phyloP scores from a whole-genome alignment of 2,113 vertebrate genomes.

The Plestiodon gilberti region DNA sequence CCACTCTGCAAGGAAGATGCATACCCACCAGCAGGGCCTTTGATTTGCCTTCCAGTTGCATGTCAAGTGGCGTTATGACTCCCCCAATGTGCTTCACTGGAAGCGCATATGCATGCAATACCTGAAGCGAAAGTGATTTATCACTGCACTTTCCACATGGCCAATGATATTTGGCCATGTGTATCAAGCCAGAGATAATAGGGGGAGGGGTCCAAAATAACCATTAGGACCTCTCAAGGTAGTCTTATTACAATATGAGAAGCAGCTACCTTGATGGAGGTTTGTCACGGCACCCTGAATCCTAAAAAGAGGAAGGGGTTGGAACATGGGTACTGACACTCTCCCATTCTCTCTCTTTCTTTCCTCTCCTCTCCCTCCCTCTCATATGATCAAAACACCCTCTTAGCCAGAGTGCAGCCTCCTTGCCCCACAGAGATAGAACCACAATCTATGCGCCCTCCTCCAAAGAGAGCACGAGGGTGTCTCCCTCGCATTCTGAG shows the following conservation, averaged over 20 bases:
- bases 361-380: slow-evolving; percentile 13
- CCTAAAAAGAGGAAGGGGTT: slow-evolving; percentile 14
- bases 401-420: slow-evolving; percentile 6
- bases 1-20: background rate
- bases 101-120: background rate
- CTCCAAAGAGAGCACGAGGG: background rate
- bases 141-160: background rate
- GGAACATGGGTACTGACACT: slow-evolving; percentile 42
- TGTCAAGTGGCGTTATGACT: background rate
- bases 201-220: background rate
- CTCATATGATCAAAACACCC: slow-evolving; percentile 3
- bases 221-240: slow-evolving; percentile 31
- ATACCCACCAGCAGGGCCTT: background rate
- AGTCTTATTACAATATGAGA: slow-evolving; percentile 15
- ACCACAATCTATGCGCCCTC: slow-evolving; percentile 17
- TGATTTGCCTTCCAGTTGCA: background rate
- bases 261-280: slow-evolving; percentile 3
- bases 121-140: background rate
- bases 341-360: slow-evolving; percentile 16
- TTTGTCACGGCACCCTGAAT: slow-evolving; percentile 23
- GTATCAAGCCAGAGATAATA: background rate
- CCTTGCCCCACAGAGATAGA: background rate
- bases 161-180: background rate
- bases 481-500: background rate
- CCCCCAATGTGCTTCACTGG: background rate